These are phyloP conservation scores for Danaus chrysippus DNA, from an alignment of 2,888 invertebrate genomes.

Conservation along the genomic window DNA sequence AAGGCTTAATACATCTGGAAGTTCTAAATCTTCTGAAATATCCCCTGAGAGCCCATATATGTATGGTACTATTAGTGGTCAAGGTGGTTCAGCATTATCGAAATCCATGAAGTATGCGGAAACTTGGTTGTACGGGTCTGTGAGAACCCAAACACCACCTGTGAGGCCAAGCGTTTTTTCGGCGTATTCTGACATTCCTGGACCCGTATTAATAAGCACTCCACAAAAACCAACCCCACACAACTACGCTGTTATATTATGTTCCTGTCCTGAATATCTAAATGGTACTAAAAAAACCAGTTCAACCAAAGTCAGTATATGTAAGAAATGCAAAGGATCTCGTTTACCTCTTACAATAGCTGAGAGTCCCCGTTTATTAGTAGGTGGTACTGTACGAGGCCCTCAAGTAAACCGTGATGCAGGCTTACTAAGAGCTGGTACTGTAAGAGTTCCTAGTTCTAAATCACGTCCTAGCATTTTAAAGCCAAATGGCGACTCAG, in stretches of 20 bases:
- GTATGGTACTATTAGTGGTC: constrained; percentile 76
- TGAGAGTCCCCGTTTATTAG: constrained; percentile 75
- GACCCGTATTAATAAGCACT: constrained; percentile 73
- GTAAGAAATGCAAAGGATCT: constrained; percentile 91
- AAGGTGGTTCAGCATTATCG: constrained; percentile 85
- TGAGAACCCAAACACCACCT: constrained; percentile 77
- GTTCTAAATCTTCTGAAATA: constrained; percentile 67
- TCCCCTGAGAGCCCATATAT: constrained; percentile 71
- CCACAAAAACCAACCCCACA: constrained; percentile 80
- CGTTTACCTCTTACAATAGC: constrained; percentile 84
- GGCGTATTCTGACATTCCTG: constrained; percentile 65
- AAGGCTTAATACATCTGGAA: constrained; percentile 77
- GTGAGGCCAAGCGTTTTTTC: constrained; percentile 73
- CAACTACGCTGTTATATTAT: constrained; percentile 85
- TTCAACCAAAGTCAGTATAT: constrained; percentile 86
- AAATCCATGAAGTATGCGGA: constrained; percentile 92
- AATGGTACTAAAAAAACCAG: constrained; percentile 86
- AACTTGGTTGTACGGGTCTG: constrained; percentile 91
- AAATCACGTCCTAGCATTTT: constrained; percentile 82
- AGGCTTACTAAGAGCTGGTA: constrained; percentile 79
- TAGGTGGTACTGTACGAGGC: constrained; percentile 82
- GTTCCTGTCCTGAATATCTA: constrained; percentile 89
- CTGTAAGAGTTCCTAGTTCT: constrained; percentile 80
- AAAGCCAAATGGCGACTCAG: constrained; percentile 78
- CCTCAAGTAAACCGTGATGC: constrained; percentile 67